Conservation (phyloP, 2,888 invertebrate genomes). For the Chesias legatella region DNA sequence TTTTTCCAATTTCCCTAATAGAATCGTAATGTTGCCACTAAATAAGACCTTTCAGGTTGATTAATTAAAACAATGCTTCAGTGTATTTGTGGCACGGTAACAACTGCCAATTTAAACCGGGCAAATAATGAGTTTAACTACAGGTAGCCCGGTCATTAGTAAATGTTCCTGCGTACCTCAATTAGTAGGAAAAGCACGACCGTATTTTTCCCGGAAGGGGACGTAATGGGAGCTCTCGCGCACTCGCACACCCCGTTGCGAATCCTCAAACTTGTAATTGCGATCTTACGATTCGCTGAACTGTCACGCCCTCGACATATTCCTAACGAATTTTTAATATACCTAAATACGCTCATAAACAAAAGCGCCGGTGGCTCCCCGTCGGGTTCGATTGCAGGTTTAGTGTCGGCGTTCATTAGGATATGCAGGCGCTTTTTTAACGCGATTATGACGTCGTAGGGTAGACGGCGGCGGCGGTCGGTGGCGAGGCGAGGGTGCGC, state of each 20-base stretch:
- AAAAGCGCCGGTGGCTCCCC: slow-evolving; percentile 54
- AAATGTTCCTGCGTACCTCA: slow-evolving; percentile 47
- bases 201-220: slow-evolving; percentile 53
- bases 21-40: slow-evolving; percentile 19
- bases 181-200: slow-evolving; percentile 53
- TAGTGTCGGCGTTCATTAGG: slow-evolving; percentile 72
- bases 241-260: slow-evolving; percentile 45
- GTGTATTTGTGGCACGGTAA: slow-evolving; percentile 20
- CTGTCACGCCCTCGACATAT: slow-evolving; percentile 58
- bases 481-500: slow-evolving; percentile 50
- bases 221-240: slow-evolving; percentile 51
- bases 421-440: slow-evolving; percentile 77
- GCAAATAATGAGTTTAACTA: slow-evolving; percentile 48
- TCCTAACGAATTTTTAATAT: slow-evolving; percentile 66
- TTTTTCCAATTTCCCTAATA: slow-evolving; percentile 26
- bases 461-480: slow-evolving; percentile 35
- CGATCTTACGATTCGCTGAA: slow-evolving; percentile 62
- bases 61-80: slow-evolving; percentile 23
- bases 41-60: slow-evolving; percentile 25
- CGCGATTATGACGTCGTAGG: slow-evolving; percentile 76
- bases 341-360: slow-evolving; percentile 62
- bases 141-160: slow-evolving; percentile 49
- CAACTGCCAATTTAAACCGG: slow-evolving; percentile 33
- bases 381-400: slow-evolving; percentile 70
- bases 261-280: slow-evolving; percentile 62